Percentiles rank a stretch among this genome's conserved stretches.
Evolutionary conservation across 2,113 vertebrate species (phyloP).

Genomic region (Gracilinanus agilis): DNA sequence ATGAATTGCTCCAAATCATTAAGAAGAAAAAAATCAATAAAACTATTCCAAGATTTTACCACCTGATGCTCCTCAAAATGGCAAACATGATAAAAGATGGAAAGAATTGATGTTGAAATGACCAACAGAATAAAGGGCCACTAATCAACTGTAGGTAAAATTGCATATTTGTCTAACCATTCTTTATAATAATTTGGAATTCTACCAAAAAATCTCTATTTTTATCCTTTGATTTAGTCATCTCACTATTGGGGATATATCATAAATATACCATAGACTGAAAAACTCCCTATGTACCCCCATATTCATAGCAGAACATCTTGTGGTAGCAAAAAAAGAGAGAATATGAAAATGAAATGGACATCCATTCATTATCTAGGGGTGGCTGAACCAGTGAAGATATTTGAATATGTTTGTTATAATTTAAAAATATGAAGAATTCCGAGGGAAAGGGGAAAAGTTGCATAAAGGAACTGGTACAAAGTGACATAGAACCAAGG

Average conservation of each 20-base stretch:
- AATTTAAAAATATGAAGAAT: not conserved
- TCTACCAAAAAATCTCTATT: not conserved
- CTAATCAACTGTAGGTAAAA: not conserved
- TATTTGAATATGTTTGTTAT: not conserved
- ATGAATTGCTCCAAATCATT: not conserved
- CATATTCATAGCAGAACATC: not conserved
- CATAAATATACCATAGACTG: not conserved
- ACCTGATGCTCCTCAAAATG: not conserved
- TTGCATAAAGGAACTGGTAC: not conserved
- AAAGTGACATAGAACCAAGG: not conserved
- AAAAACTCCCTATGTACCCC: not conserved
- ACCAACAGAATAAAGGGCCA: not conserved
- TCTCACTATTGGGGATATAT: not conserved
- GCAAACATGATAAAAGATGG: not conserved
- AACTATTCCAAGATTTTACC: not conserved
- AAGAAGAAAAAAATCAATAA: not conserved
- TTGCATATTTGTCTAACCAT: not conserved
- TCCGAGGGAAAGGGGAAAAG: not conserved
- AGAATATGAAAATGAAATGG: not conserved
- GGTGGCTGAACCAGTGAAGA: not conserved
- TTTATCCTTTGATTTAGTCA: not conserved
- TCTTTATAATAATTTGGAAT: no score
- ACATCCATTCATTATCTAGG: not conserved
- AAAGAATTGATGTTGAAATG: not conserved
- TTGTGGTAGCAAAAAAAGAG: not conserved